phyloP scores from a whole-genome alignment of 1,140 invertebrate species.

The Nebria ingens region DNA sequence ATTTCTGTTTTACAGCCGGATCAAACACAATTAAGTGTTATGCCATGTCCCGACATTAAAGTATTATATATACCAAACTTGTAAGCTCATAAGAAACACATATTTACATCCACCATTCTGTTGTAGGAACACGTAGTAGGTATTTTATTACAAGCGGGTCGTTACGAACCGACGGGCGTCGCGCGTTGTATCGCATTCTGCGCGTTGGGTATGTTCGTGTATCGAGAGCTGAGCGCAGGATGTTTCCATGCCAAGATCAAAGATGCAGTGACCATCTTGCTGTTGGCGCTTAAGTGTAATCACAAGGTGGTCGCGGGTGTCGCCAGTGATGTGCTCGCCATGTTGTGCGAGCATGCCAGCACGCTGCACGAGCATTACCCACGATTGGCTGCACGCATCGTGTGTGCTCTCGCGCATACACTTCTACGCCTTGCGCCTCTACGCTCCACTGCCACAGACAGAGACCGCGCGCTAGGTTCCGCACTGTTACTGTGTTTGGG shows the following conservation, averaged over 20 bases:
- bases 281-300: slow-evolving; percentile 82
- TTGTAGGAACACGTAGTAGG: slow-evolving; percentile 78
- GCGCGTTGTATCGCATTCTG: slow-evolving; percentile 85
- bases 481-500: slow-evolving; percentile 81
- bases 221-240: slow-evolving; percentile 59
- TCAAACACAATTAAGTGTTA: slow-evolving; percentile 52
- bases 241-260: slow-evolving; percentile 59
- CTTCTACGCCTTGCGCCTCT: slow-evolving; percentile 33
- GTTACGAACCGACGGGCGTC: slow-evolving; percentile 75
- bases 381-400: slow-evolving; percentile 60
- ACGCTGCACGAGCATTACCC: slow-evolving; percentile 65
- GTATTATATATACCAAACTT: slow-evolving; percentile 35
- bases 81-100: too few relatives aligned
- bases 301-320: slow-evolving; percentile 76
- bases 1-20: slow-evolving; percentile 75
- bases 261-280: slow-evolving; percentile 75
- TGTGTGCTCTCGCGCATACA: slow-evolving; percentile 46
- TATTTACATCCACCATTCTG: slow-evolving; percentile 14
- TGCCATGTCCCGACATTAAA: slow-evolving; percentile 69
- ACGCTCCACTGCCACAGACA: slow-evolving; percentile 36
- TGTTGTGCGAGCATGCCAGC: slow-evolving; percentile 71
- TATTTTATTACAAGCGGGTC: slow-evolving; percentile 75
- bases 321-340: slow-evolving; percentile 72
- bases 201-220: slow-evolving; percentile 75
- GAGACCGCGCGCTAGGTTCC: slow-evolving; percentile 55